Conservation (phyloP, 2,888 invertebrate species). For the Yponomeuta malinellus region DNA sequence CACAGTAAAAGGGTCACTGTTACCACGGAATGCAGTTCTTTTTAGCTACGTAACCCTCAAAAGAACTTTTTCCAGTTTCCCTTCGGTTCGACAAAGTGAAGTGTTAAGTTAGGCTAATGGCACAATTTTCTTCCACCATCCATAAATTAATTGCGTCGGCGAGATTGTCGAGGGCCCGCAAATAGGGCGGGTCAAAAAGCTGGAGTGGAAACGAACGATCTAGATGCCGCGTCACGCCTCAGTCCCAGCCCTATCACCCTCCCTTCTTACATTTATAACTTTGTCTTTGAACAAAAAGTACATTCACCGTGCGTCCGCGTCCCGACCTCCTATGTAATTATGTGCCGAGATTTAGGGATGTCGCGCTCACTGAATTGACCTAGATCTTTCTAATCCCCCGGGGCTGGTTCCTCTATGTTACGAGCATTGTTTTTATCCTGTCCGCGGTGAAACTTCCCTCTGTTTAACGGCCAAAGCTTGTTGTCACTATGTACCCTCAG, state of each 20-base stretch:
- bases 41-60: too few relatives aligned
- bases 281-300: slow-evolving; percentile 4
- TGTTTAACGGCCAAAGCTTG: slow-evolving; percentile 16
- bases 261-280: slow-evolving; percentile 5
- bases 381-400: slow-evolving; percentile 48
- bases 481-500: neutral
- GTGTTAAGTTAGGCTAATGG: slow-evolving; percentile 17
- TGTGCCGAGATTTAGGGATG: slow-evolving; percentile 53
- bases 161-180: slow-evolving; percentile 18
- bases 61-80: neutral
- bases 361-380: slow-evolving; percentile 42
- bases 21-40: too few relatives aligned
- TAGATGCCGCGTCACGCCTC: slow-evolving; percentile 39
- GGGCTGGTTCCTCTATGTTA: slow-evolving; percentile 29
- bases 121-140: slow-evolving; percentile 17
- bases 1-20: too few relatives aligned
- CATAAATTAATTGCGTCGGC: slow-evolving; percentile 22
- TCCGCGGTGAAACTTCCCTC: slow-evolving; percentile 22
- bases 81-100: slow-evolving; percentile 19
- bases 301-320: neutral
- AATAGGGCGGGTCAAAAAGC: slow-evolving; percentile 44
- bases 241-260: slow-evolving; percentile 12
- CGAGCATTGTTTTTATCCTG: slow-evolving; percentile 35
- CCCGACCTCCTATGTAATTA: slow-evolving; percentile 33
- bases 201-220: slow-evolving; percentile 37